Base-by-base conservation (phyloP, 2,888 invertebrate species). In the Eledona agricola region DNA sequence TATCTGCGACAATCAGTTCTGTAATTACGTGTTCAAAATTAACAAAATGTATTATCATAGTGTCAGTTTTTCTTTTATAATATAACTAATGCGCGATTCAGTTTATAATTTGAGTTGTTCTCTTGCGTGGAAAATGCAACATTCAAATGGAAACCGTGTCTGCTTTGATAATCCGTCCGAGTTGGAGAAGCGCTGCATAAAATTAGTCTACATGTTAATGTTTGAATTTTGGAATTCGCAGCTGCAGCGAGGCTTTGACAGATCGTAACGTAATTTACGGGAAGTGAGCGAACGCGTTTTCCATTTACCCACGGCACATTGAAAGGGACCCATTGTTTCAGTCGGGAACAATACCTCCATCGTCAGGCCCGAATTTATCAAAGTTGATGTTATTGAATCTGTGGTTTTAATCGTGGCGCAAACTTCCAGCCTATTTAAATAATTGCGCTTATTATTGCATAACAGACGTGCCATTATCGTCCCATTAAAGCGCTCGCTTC, bases 341-440 rank as follows among this genome's bases (percentile, higher is more conserved):
- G 29, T 15, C 17, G 37, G 28, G 37, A 54, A 54, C 54, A 54
- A 54, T 54, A 43, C 49, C 49, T 43, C 20, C 37, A 53, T 52
- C 40, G 35, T 46, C 46, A 43, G 31, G 26, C 31, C 37, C 17
- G 38, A 49, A 54, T 54, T 54, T 54, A 43, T 54, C 54, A 54
- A 54, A 54, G 49, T 54, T 49, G 37, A 54, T 54, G n/a, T n/a
- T n/a, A 54, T 54, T 49, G 49, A 50, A 54, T 49, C 54, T 49
- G 32, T 35, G 50, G 35, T 53, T 52, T 34, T 40, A 47, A 46
- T 50, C 38, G 49, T 47, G 26, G 42, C 29, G 20, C 12, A 37
- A 38, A 38, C 35, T 13, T 52, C 38, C 32, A 20, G 9, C 38
- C 40, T 32, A 43, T 35, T 45, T 19, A 50, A 50, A 40, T 42